Base-by-base conservation (phyloP, 2,113 vertebrate species). In the Atrichornis clamosus region DNA sequence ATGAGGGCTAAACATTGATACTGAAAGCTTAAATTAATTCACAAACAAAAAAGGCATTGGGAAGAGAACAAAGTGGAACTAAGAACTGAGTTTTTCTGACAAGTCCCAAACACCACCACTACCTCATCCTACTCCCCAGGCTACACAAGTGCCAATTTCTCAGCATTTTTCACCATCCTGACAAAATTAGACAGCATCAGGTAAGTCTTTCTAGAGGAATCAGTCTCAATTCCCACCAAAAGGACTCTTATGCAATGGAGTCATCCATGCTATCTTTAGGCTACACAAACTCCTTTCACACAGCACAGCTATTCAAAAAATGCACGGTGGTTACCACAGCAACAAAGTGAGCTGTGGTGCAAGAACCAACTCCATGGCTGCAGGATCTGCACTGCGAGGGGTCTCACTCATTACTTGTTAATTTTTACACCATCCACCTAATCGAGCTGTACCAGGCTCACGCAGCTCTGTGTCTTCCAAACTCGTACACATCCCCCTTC, bases 391-490 rank as follows among this genome's bases (percentile, higher is more conserved):
- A 5, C 69, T 15, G 28, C 49, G 14, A 13, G 5, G 11, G 46
- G 2, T 39, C 87, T 60, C 74, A 5, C 87, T 60, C 74, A 5
- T 26, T 5, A 17, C 50, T 15, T 23, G 49, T 13, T 49, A 6
- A 11, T 20, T 68, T 41, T 42, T 18, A 39, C 22, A 59, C 60
- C 76, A 14, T 87, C 76, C 88, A 46, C 28, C 65, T 26, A 28
- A 53, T 5, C 5, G 12, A 58, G 52, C n/a, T 22, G 4, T 10
- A 30, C 6, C 72, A 90, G 22, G 22, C 63, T 41, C 41, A 30
- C 9, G 4, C 7, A 64, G 13, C 20, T 37, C 35, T 0, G 3
- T 20, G 50, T 44, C 41, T 18, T 41, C n/a, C 2, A 42, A 15
- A 6, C 32, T 7, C 4, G 10, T 8, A 4, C 47, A 7, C 11